Conservation (phyloP, 2,888 invertebrate species). For the Heliconius erato region DNA sequence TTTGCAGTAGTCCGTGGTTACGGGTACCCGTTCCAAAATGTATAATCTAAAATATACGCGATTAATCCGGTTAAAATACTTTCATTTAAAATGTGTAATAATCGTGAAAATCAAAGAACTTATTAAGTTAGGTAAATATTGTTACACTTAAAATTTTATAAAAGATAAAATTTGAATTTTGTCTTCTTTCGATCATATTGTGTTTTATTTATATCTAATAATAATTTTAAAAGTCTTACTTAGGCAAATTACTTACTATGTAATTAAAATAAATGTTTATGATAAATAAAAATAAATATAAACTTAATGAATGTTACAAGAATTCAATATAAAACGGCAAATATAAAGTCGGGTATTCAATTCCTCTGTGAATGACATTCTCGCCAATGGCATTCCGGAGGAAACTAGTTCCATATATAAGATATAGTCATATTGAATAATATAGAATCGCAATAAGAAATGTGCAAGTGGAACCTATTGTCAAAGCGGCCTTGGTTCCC, state of each 20-base stretch:
- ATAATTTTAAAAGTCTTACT: background rate
- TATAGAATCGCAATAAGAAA: constrained; percentile 77
- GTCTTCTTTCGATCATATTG: too few species aligned
- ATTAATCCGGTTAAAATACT: too few species aligned
- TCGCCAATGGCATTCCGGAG: constrained; percentile 70
- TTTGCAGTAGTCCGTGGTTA: too few species aligned
- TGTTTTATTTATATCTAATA: too few species aligned
- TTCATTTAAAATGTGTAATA: too few species aligned
- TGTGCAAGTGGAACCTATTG: constrained; percentile 75
- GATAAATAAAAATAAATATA: too few species aligned
- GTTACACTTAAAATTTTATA: too few species aligned
- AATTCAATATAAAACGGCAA: constrained; percentile 41
- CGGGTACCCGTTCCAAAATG: too few species aligned
- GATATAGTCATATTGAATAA: constrained; percentile 81
- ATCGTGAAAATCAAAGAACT: too few species aligned
- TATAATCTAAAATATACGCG: too few species aligned
- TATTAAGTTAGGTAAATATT: too few species aligned
- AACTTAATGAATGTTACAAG: background rate
- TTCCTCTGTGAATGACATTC: constrained; percentile 65
- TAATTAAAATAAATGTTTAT: background rate
- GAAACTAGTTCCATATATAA: constrained; percentile 82
- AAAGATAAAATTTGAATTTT: too few species aligned
- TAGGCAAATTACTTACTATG: background rate
- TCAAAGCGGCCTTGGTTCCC: constrained; percentile 76
- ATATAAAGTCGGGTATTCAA: constrained; percentile 62